Percentiles rank a stretch among this genome's conserved stretches.
Evolutionary conservation across 2,888 invertebrate species (phyloP).

Genomic region (Platerodrilus igneus): DNA sequence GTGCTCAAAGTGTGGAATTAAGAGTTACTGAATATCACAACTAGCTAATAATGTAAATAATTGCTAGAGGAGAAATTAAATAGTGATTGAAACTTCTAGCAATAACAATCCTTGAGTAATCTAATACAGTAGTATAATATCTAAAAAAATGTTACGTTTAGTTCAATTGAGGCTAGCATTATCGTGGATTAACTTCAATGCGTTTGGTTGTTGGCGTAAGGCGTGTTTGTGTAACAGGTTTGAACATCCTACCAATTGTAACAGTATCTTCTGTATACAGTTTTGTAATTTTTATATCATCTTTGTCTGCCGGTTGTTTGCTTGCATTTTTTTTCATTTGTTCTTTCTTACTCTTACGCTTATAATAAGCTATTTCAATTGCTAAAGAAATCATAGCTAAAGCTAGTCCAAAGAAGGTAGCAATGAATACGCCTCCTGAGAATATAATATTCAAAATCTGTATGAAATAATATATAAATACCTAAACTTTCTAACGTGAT

Average conservation of each 20-base stretch:
- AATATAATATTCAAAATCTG: slow-evolving; percentile 20
- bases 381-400: slow-evolving; percentile 80
- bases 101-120: no score
- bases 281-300: slow-evolving; percentile 25
- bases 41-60: no score
- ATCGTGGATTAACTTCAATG: slow-evolving; percentile 13
- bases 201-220: slow-evolving; percentile 12
- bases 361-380: slow-evolving; percentile 77
- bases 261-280: slow-evolving; percentile 8
- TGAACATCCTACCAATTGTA: slow-evolving; percentile 39
- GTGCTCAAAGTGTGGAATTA: no score
- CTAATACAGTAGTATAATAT: no score
- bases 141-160: no score
- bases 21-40: no score
- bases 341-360: slow-evolving; percentile 52
- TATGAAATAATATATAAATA: slow-evolving; percentile 40
- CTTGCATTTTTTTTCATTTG: slow-evolving; percentile 35
- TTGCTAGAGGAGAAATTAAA: no score
- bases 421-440: slow-evolving; percentile 84
- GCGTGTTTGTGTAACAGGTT: slow-evolving; percentile 14
- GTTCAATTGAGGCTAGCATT: slow-evolving; percentile 2
- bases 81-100: no score
- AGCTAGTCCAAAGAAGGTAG: slow-evolving; percentile 77
- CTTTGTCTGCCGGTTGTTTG: slow-evolving; percentile 12
- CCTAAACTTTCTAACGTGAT: slow-evolving; percentile 86